phyloP scores from a whole-genome alignment of 64 coral and sea anemone species.

The Montipora sp. region DNA sequence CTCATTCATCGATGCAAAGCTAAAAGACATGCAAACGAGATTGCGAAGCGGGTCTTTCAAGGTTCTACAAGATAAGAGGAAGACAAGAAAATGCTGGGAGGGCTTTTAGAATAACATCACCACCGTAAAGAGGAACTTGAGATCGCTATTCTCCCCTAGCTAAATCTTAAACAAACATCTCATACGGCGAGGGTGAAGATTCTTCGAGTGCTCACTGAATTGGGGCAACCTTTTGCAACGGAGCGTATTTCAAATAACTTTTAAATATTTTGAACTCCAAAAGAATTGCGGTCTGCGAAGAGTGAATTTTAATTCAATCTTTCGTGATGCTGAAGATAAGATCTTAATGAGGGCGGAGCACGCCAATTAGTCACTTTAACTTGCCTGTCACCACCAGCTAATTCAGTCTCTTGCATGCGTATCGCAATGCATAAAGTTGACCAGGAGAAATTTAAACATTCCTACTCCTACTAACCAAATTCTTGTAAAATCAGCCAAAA shows the following conservation, averaged over 20 bases:
- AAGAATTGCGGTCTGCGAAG: background rate
- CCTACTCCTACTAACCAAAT: no score
- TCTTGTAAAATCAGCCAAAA: background rate
- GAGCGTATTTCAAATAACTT: constrained; percentile 29
- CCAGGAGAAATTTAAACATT: background rate
- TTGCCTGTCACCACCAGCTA: constrained; percentile 37
- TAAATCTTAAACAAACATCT: constrained; percentile 48
- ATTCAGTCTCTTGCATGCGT: background rate
- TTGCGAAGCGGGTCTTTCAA: no score
- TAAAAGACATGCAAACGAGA: no score
- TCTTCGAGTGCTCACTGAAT: constrained; percentile 37
- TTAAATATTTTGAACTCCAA: constrained; percentile 27
- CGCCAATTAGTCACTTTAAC: constrained; percentile 59
- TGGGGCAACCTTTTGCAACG: background rate
- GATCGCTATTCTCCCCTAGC: constrained; percentile 17
- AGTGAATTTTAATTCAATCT: background rate
- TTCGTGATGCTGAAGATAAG: constrained; percentile 46
- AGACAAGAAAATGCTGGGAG: background rate
- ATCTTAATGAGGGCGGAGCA: constrained; percentile 59
- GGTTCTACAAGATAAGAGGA: no score
- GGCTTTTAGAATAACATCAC: constrained; percentile 1
- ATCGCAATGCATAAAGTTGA: background rate
- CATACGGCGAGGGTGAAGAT: constrained; percentile 43
- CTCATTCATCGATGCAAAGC: no score
- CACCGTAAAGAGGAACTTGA: background rate